phyloP scores from a whole-genome alignment of 2,888 invertebrate genomes.

The Eumacrocentrus americanus region DNA sequence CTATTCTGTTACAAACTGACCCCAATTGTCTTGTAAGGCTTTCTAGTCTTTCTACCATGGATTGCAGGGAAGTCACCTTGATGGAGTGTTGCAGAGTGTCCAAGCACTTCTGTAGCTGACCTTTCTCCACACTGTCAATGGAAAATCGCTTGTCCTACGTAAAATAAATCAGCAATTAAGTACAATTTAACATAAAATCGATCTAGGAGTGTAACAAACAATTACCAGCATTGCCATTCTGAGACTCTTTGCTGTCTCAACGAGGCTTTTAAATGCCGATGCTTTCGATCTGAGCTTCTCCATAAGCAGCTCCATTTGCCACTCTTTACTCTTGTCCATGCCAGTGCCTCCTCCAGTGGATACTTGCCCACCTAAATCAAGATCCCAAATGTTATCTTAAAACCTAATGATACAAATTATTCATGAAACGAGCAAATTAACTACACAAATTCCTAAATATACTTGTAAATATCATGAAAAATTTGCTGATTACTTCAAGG shows the following conservation, averaged over 20 bases:
- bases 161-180: conserved; percentile 23
- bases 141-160: conserved; percentile 91
- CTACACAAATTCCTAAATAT: neutral
- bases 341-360: conserved; percentile 42
- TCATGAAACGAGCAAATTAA: neutral
- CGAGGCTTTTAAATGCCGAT: conserved; percentile 79
- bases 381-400: neutral
- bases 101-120: conserved; percentile 86
- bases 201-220: conserved; percentile 10
- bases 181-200: neutral
- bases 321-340: conserved; percentile 71
- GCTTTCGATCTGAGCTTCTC: conserved; percentile 87
- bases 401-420: neutral
- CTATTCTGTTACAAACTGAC: no score
- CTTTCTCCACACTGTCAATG: conserved; percentile 82
- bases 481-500: no score
- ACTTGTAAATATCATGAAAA: no score
- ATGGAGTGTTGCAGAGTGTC: conserved; percentile 93
- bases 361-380: conserved; percentile 49
- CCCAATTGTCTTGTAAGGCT: conserved; percentile 89
- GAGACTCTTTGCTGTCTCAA: conserved; percentile 86
- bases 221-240: conserved; percentile 84
- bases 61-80: conserved; percentile 88
- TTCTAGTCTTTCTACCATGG: conserved; percentile 90
- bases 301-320: conserved; percentile 88